Conservation (phyloP, 2,888 invertebrate species). For the Onthophagus sagittarius region DNA sequence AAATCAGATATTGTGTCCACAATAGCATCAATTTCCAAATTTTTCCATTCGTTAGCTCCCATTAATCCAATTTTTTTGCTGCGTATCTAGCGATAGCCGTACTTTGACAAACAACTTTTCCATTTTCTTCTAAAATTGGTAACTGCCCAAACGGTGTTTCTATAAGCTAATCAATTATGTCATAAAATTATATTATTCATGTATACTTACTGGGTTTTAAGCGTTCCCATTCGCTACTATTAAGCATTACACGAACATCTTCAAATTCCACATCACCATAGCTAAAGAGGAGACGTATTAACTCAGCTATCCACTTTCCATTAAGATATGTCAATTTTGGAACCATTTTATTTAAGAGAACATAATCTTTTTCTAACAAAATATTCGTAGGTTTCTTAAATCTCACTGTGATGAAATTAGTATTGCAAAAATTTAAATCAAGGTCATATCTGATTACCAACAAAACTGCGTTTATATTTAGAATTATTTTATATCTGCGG, state of each 20-base stretch:
- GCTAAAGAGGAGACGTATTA: constrained; percentile 59
- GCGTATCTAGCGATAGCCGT: constrained; percentile 59
- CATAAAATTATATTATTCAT: background rate
- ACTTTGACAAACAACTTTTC: constrained; percentile 58
- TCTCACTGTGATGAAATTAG: no score
- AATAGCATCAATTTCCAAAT: constrained; percentile 59
- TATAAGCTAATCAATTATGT: constrained; percentile 33
- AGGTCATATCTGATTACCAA: no score
- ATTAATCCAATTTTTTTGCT: constrained; percentile 56
- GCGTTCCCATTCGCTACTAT: constrained; percentile 35
- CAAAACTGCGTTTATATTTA: no score
- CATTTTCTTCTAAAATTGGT: constrained; percentile 61
- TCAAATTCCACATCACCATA: constrained; percentile 61
- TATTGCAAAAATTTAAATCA: no score
- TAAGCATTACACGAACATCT: constrained; percentile 54
- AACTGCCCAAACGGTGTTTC: constrained; percentile 61
- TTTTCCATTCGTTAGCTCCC: constrained; percentile 57
- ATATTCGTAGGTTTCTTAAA: no score
- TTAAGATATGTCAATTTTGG: constrained; percentile 59
- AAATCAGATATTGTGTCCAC: constrained; percentile 61
- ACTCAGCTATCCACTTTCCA: constrained; percentile 61
- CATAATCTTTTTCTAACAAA: no score
- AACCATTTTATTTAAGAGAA: background rate
- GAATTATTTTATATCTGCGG: no score
- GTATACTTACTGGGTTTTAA: constrained; percentile 37